These are phyloP conservation scores for Drosophila nebulosa DNA, from an alignment of 1,140 invertebrate genomes.

Conservation along the genomic window DNA sequence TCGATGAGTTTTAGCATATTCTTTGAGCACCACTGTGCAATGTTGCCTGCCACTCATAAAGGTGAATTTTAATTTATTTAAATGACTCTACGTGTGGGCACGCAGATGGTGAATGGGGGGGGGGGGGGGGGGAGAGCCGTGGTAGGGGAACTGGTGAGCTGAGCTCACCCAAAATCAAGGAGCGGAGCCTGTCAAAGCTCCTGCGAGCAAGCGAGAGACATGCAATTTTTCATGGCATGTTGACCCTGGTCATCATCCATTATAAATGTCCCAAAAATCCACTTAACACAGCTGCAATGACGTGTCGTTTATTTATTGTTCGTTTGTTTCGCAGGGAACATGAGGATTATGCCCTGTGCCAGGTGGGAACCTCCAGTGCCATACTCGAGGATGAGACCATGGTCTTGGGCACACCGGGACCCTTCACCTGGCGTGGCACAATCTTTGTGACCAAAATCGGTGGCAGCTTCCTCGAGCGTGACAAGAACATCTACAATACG, in stretches of 20 bases:
- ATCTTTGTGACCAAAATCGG: constrained; percentile 90
- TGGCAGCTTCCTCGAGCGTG: constrained; percentile 88
- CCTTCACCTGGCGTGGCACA: constrained; percentile 93
- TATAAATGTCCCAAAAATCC: background rate
- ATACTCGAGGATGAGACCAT: constrained; percentile 90
- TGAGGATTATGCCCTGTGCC: constrained; percentile 94
- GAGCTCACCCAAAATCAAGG: constrained; percentile 56
- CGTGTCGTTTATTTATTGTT: background rate
- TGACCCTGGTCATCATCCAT: constrained; percentile 1
- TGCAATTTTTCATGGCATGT: constrained; percentile 73
- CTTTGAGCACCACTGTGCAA: background rate
- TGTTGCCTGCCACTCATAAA: constrained; percentile 35
- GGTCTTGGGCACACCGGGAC: constrained; percentile 92
- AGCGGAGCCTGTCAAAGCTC: constrained; percentile 16
- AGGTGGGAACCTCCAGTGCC: constrained; percentile 93
- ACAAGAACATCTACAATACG: constrained; percentile 90
- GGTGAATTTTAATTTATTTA: constrained; percentile 75
- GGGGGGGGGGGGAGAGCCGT: background rate
- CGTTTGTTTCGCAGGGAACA: constrained; percentile 81
- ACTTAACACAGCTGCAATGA: background rate
- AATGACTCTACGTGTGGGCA: constrained; percentile 35
- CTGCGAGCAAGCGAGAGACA: constrained; percentile 32
- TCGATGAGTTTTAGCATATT: too few relatives aligned
- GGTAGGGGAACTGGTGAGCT: too few relatives aligned
- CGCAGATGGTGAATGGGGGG: background rate